phyloP scores from a whole-genome alignment of 2,888 invertebrate genomes.

The Pheosia gnoma region DNA sequence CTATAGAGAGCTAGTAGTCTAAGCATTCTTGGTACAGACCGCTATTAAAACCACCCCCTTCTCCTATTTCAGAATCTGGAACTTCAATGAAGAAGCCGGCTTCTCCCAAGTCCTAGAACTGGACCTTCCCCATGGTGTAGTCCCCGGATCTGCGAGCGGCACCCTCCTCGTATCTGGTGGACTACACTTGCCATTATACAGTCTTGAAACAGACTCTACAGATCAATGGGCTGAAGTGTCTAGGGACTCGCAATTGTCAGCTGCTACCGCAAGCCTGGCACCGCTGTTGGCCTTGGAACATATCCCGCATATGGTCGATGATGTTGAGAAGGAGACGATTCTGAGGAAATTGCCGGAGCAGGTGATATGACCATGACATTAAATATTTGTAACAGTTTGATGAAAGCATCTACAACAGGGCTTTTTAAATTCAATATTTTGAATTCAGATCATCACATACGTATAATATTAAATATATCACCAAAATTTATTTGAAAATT shows the following conservation, averaged over 20 bases:
- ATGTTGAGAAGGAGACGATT: slow-evolving; percentile 76
- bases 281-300: slow-evolving; percentile 83
- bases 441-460: too few species aligned
- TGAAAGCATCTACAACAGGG: too few species aligned
- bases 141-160: slow-evolving; percentile 87
- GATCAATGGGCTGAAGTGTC: slow-evolving; percentile 75
- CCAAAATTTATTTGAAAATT: too few species aligned
- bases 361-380: slow-evolving; percentile 46
- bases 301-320: slow-evolving; percentile 79
- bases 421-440: too few species aligned
- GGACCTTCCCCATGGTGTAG: slow-evolving; percentile 85
- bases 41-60: not conserved
- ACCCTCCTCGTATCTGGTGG: slow-evolving; percentile 86
- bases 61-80: slow-evolving; percentile 84
- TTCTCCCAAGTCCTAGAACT: slow-evolving; percentile 88
- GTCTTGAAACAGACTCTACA: slow-evolving; percentile 62
- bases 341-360: slow-evolving; percentile 83
- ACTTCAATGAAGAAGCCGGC: slow-evolving; percentile 88
- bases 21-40: not conserved
- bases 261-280: slow-evolving; percentile 84
- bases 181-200: slow-evolving; percentile 82
- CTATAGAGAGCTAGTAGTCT: too few species aligned
- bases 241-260: slow-evolving; percentile 77
- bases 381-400: not conserved
- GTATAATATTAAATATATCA: too few species aligned